A percentile compares a stretch with the other conserved stretches of the same genome.
Evolutionary conservation across 2,797 vertebrate genomes (phyloP).

Genomic region (Propithecus deckenii): DNA sequence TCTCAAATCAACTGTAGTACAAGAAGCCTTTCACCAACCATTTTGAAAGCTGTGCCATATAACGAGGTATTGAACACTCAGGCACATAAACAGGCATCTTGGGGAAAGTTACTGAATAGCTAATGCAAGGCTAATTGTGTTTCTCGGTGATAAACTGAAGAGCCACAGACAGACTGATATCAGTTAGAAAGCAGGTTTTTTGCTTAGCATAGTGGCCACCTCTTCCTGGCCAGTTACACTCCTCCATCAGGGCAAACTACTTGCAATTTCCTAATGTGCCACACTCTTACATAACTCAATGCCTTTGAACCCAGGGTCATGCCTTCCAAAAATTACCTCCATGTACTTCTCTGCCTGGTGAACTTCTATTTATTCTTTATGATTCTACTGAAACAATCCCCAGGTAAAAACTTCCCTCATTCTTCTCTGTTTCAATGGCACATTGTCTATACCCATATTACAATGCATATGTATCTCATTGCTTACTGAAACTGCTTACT

Average conservation of each 20-base stretch:
- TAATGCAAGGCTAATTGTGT: background rate
- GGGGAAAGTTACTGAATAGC: background rate
- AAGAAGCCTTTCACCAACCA: background rate
- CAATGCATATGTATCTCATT: background rate
- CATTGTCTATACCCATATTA: background rate
- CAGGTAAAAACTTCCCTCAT: background rate
- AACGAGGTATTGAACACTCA: background rate
- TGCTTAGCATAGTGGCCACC: background rate
- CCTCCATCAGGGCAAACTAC: background rate
- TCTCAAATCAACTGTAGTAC: background rate
- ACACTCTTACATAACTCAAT: background rate
- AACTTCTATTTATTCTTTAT: background rate
- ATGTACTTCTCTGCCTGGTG: background rate
- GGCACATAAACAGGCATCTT: background rate
- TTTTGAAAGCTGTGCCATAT: no score
- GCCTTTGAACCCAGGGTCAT: background rate
- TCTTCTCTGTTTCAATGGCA: background rate
- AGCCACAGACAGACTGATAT: background rate
- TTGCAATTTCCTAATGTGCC: background rate
- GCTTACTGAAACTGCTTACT: background rate
- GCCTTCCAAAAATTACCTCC: background rate
- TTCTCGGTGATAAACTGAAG: background rate
- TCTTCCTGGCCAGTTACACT: background rate
- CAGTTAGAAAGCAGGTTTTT: background rate
- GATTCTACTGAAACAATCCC: background rate